Evolutionary conservation across 1,140 invertebrate species (phyloP), one percentile per base, ranked within the genome.

Genomic region (Laodelphax striatellus): DNA sequence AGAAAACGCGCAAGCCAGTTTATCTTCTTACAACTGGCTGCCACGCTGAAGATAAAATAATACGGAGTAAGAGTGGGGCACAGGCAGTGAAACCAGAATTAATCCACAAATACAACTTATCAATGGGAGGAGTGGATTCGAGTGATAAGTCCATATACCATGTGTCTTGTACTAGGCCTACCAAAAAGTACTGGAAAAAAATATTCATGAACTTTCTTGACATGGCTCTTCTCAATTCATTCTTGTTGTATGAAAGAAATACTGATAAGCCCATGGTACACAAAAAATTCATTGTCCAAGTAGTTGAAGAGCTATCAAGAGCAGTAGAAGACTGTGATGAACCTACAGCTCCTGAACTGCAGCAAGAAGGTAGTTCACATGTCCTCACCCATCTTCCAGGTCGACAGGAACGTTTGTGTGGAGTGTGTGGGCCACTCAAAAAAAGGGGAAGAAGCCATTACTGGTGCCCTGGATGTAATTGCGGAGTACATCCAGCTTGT

Each of bases 391-490:
- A 53, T 3, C 41, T 59, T n/a, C 16, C 58, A n/a, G 21, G 24
- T 11, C 17, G 46, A 31, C 11, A 17, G 16, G 42, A 43, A 19
- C 28, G 58, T 22, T 10, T 34, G 13, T 59, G 46, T 52, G 38
- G 28, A n/a, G 50, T 59, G 16, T 53, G 58, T 34, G 46, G 46
- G 17, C 46, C 46, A 52, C 14, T 16, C 22, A 58, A 58, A 50
- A 58, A 46, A 22, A 50, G 42, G 19, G 57, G 42, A 21, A 59
- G 58, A 52, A 22, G 16, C 19, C 19, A 38, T 19, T 59, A n/a
- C 22, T 53, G 28, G 38, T 59, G 58, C 46, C 58, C 46, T 50
- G 46, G 58, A n/a, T 52, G 58, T 52, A 59, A 59, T 38, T 59
- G 58, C 53, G 46, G 58, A 24, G 58, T 53, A 6, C 50, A 59